Percentiles rank a stretch among this genome's conserved stretches.
These are phyloP conservation scores for Zalophus californianus DNA, from an alignment of 2,797 vertebrate genomes.

Conservation along the genomic window DNA sequence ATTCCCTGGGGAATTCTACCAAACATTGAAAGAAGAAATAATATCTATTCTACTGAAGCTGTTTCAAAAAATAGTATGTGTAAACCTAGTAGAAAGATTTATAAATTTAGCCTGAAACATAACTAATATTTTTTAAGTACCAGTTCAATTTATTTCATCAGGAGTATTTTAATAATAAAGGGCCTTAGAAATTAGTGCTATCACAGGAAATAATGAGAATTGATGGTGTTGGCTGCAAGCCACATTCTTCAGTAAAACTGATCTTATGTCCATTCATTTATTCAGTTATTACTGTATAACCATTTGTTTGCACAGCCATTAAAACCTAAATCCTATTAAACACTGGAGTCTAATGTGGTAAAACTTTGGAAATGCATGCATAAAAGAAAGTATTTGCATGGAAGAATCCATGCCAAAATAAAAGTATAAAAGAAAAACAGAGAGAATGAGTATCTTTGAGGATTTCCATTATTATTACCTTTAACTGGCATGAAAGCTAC, in stretches of 20 bases:
- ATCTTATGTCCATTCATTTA: not conserved
- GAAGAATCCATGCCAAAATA: not conserved
- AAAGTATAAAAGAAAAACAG: not conserved
- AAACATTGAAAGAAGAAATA: too few relatives aligned
- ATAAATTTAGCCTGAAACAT: not conserved
- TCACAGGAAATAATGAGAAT: not conserved
- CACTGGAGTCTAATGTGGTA: not conserved
- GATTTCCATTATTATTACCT: not conserved
- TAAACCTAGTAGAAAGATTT: slow-evolving; percentile 25
- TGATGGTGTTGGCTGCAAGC: not conserved
- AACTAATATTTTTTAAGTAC: not conserved
- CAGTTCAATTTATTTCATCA: not conserved
- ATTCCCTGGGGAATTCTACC: too few relatives aligned
- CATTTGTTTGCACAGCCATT: not conserved
- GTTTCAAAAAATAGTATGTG: not conserved
- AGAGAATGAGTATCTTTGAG: not conserved
- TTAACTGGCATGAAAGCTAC: not conserved
- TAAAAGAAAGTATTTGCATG: not conserved
- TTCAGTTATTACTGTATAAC: not conserved
- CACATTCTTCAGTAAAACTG: not conserved
- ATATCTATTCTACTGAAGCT: too few relatives aligned
- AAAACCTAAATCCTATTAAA: not conserved
- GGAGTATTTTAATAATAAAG: not conserved
- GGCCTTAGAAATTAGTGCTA: not conserved
- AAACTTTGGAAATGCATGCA: not conserved